Conservation (phyloP, 2,113 vertebrate genomes). For the Hepsetus odoe region DNA sequence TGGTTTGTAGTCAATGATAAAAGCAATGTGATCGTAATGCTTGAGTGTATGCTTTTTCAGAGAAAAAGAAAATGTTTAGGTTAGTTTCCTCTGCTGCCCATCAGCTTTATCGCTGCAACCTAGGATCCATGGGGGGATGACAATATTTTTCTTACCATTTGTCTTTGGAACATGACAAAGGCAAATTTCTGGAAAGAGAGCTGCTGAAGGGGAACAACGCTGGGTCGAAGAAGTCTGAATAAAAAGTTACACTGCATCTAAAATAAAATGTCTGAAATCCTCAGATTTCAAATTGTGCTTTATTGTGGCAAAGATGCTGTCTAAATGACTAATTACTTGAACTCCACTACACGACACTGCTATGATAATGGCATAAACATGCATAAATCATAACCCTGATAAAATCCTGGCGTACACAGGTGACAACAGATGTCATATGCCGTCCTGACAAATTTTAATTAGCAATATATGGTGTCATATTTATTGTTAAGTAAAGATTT, state of each 20-base stretch:
- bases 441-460: too few relatives aligned
- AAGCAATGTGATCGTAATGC: conserved; percentile 34
- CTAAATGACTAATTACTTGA: too few relatives aligned
- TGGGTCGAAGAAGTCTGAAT: neutral
- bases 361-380: too few relatives aligned
- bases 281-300: neutral
- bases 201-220: neutral
- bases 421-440: too few relatives aligned
- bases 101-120: conserved; percentile 17
- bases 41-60: conserved; percentile 17
- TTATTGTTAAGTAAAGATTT: too few relatives aligned
- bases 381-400: too few relatives aligned
- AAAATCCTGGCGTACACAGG: too few relatives aligned
- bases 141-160: neutral
- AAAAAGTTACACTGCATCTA: neutral
- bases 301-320: too few relatives aligned
- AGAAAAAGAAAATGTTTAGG: conserved; percentile 18
- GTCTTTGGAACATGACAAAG: neutral
- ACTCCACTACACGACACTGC: too few relatives aligned
- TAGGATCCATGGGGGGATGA: neutral
- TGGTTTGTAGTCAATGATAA: conserved; percentile 30
- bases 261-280: neutral
- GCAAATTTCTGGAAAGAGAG: neutral
- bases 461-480: too few relatives aligned
- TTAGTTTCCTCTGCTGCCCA: neutral